Base-by-base conservation (phyloP, 2,797 vertebrate genomes). In the Cossypha caffra region DNA sequence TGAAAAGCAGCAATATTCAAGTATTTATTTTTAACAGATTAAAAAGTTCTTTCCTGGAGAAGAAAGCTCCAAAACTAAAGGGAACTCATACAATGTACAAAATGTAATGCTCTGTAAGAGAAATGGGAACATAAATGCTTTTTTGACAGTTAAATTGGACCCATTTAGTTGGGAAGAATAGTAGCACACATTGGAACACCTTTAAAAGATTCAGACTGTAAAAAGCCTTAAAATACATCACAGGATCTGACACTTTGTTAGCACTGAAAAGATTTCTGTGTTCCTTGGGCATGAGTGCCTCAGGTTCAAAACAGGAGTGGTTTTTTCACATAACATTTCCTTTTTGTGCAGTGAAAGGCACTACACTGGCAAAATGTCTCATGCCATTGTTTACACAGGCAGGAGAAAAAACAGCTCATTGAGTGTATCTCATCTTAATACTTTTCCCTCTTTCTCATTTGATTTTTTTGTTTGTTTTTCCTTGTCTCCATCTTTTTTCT, bases 81-180 rank as follows among this genome's bases (percentile, higher is more conserved):
- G 31, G 16, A 76, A 7, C 25, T 81, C 50, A 77, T 4, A 96
- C 96, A 95, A 85, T 85, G 73, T 66, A 97, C 82, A 94, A 96
- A 96, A 92, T 54, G 25, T 84, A 95, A 87, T 33, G 19, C 52
- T 84, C 45, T 63, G 68, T 59, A 87, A 97, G 91, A 97, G 91
- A 97, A 97, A 97, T 76, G 83, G 88, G 93, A 97, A 95, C 85
- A 93, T 96, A 98, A 97, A 97, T 96, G 88, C 84, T 62, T 88
- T 97, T 97, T 88, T 97, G 97, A 98, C 91, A 98, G 95, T 95
- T 98, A 97, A 98, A 98, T 97, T 98, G 96, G 93, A 76, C 81
- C 78, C 67, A 96, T 94, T 97, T 97, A 97, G 89, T 78, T 90
- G 84, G 64, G 93, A 98, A 98, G 96, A 98, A 98, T 85, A 91